Evolutionary conservation across 2,797 vertebrate species (phyloP).

Genomic region (Aldrovandia affinis): DNA sequence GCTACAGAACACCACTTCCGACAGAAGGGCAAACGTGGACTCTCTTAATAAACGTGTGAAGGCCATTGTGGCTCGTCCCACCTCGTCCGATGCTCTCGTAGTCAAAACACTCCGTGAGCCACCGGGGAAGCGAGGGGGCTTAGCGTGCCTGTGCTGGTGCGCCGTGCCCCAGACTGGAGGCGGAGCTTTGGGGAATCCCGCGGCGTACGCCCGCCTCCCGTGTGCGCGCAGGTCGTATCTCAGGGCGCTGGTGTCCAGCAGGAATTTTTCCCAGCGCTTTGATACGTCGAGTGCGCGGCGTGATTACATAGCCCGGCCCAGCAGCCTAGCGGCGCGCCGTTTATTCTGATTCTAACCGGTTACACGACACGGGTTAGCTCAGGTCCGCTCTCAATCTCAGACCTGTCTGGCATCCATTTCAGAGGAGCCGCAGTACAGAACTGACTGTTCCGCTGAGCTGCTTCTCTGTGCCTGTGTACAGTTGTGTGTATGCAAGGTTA

Average conservation of each 20-base stretch:
- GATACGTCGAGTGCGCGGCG: neutral
- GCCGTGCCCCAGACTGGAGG: neutral
- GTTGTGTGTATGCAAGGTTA: too few species aligned
- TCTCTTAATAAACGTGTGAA: neutral
- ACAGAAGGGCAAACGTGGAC: neutral
- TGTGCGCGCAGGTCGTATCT: neutral
- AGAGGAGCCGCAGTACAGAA: neutral
- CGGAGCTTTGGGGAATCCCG: neutral
- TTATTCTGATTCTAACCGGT: neutral
- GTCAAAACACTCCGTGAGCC: constrained; percentile 35
- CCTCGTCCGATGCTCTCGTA: neutral
- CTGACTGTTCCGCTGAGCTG: neutral
- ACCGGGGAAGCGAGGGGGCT: constrained; percentile 1
- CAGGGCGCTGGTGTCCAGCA: neutral
- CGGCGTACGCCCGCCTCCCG: neutral
- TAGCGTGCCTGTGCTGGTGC: constrained; percentile 11
- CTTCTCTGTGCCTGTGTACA: neutral
- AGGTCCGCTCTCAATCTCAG: constrained; percentile 33
- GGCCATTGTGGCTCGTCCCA: neutral
- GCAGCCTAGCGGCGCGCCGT: too few species aligned
- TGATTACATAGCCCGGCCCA: neutral
- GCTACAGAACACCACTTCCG: neutral
- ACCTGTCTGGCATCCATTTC: constrained; percentile 31
- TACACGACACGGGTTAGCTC: neutral
- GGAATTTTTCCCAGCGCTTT: neutral